These are phyloP conservation scores for Eriocheir sinensis DNA, from an alignment of 1,140 invertebrate species.

Conservation along the genomic window DNA sequence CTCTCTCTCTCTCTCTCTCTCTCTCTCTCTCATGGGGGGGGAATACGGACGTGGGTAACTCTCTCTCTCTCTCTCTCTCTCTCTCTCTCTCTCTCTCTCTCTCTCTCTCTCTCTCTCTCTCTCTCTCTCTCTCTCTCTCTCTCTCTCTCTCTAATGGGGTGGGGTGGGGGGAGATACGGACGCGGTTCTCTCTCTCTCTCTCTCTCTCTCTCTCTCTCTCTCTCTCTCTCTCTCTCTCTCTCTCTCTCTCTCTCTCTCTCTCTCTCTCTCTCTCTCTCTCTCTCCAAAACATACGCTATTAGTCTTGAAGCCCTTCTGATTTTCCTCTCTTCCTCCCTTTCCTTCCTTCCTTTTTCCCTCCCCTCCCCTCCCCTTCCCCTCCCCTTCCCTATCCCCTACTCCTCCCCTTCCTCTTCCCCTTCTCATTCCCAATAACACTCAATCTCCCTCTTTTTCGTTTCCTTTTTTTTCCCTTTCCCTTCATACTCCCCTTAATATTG, in stretches of 20 bases:
- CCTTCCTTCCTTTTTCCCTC: slow-evolving; percentile 23
- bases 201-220: slow-evolving; percentile 23
- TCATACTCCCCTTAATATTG: neutral
- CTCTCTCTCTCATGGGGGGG: no score
- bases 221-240: neutral
- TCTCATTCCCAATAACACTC: neutral
- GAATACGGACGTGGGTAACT: neutral
- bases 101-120: slow-evolving; percentile 47
- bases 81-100: neutral
- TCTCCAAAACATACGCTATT: no score
- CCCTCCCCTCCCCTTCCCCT: neutral
- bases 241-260: slow-evolving; percentile 22
- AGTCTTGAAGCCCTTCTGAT: no score
- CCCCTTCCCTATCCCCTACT: no score
- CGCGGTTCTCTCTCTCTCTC: no score
- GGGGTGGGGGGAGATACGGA: no score
- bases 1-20: slow-evolving; percentile 3
- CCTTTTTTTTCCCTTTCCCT: neutral
- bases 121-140: neutral
- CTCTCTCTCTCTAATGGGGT: neutral
- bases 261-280: no score
- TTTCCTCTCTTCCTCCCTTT: no score
- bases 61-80: neutral
- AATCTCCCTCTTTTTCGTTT: neutral
- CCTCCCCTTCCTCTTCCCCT: neutral